Base-by-base conservation (phyloP, 2,888 invertebrate genomes). In the Hybos culiciformis region DNA sequence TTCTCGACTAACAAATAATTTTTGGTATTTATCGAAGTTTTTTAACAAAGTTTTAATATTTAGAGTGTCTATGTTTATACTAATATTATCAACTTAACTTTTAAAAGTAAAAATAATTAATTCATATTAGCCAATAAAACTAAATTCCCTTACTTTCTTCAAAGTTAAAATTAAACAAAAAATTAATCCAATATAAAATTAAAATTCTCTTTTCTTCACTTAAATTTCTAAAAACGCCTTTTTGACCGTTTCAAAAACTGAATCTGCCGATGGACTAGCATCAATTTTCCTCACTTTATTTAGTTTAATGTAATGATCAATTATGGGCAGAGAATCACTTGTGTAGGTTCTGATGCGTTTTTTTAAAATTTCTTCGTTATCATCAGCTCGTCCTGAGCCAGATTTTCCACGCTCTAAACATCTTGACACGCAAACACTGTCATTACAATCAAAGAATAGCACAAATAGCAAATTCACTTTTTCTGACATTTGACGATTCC, bases 301-400 rank as follows among this genome's bases (percentile, higher is more conserved):
- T 44, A 70, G 60, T 24, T 71, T 60, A 32, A 82, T 77, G 55
- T 88, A 96, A 60, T 86, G 73, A 23, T 88, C 72, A 42, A 96
- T 80, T 49, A 97, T 92, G 1, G 94, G 93, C 72, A 87, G 73
- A 0, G 94, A 92, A 56, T 87, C 86, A 47, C 77, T 79, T 19
- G 79, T 65, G 60, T 90, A 92, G 0, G 91, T 94, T 51, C 78
- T 72, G 54, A 93, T 86, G 46, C 94, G 75, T 60, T 93, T 92
- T 53, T 80, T 77, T 37, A 96, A 68, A 53, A 84, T 83, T 32
- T 92, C 90, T 34, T 78, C 62, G 59, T 98, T 99, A 63, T 99
- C 98, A 62, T 99, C 98, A 2, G 83, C 75, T 11, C 97, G 78
- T 0, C 94, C 94, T 62, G 91, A 93, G 38, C 87, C 91, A 36